Conservation (phyloP, 2,888 invertebrate genomes). For the Phania funesta region DNA sequence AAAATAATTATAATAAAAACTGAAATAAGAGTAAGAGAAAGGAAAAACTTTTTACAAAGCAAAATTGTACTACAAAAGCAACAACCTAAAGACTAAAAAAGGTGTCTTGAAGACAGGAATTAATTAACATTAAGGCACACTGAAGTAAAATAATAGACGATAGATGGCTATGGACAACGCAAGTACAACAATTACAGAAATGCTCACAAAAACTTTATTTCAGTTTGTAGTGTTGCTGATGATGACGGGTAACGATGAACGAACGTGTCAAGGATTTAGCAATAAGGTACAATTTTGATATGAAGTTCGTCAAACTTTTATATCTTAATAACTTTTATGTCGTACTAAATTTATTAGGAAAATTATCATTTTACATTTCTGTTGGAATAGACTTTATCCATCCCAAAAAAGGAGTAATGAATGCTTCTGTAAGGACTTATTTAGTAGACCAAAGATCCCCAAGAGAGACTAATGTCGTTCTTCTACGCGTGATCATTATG, state of each 20-base stretch:
- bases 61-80: constrained; percentile 29
- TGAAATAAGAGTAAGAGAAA: constrained; percentile 32
- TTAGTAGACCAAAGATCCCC: no score
- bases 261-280: constrained; percentile 60
- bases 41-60: constrained; percentile 61
- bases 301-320: constrained; percentile 63
- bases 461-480: no score
- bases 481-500: no score
- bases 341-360: not conserved
- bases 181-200: constrained; percentile 35
- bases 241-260: constrained; percentile 24
- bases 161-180: constrained; percentile 38
- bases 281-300: constrained; percentile 61
- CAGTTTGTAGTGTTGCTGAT: constrained; percentile 42
- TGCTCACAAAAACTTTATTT: constrained; percentile 44
- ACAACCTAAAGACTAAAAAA: constrained; percentile 62
- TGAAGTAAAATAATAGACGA: constrained; percentile 61
- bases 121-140: constrained; percentile 76
- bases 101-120: constrained; percentile 79
- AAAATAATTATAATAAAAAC: constrained; percentile 48
- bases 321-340: constrained; percentile 58
- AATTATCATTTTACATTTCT: constrained; percentile 32
- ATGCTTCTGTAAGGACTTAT: no score
- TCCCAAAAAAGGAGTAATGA: no score
- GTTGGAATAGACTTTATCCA: no score